A percentile compares a stretch with the other conserved stretches of the same genome.
Conservation (phyloP, 2,888 invertebrate species). For the Mylabris sibirica region DNA sequence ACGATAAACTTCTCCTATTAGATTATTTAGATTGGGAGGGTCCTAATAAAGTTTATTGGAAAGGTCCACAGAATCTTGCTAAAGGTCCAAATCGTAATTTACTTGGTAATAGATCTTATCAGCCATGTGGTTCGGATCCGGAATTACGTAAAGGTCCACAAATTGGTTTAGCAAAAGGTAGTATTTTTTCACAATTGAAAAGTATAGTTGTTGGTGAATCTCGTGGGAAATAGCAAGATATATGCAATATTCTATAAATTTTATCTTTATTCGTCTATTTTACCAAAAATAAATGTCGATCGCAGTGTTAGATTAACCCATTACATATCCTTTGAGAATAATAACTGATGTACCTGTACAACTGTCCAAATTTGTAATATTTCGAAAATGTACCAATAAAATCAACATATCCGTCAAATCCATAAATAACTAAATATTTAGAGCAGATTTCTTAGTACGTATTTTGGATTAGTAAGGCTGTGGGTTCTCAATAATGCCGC, state of each 20-base stretch:
- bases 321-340: slow-evolving; percentile 17
- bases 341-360: slow-evolving; percentile 17
- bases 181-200: slow-evolving; percentile 76
- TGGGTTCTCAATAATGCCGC: slow-evolving; percentile 30
- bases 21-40: slow-evolving; percentile 88
- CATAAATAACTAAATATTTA: not conserved
- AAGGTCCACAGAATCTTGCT: slow-evolving; percentile 62
- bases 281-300: not conserved
- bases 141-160: slow-evolving; percentile 77
- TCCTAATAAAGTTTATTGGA: slow-evolving; percentile 71
- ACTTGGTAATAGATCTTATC: slow-evolving; percentile 56
- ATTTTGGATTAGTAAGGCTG: slow-evolving; percentile 27
- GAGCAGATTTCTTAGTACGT: not conserved
- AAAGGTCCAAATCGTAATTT: slow-evolving; percentile 65
- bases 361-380: not conserved
- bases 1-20: slow-evolving; percentile 80
- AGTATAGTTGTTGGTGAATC: slow-evolving; percentile 61
- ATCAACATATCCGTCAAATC: not conserved
- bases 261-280: not conserved
- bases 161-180: slow-evolving; percentile 77
- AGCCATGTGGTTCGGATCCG: slow-evolving; percentile 72
- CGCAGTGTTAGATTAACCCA: slow-evolving; percentile 16
- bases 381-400: not conserved
- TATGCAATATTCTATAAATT: slow-evolving; percentile 49
- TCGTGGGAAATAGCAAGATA: slow-evolving; percentile 61